phyloP scores from a whole-genome alignment of 2,113 vertebrate genomes.

The Phrynosoma platyrhinos region DNA sequence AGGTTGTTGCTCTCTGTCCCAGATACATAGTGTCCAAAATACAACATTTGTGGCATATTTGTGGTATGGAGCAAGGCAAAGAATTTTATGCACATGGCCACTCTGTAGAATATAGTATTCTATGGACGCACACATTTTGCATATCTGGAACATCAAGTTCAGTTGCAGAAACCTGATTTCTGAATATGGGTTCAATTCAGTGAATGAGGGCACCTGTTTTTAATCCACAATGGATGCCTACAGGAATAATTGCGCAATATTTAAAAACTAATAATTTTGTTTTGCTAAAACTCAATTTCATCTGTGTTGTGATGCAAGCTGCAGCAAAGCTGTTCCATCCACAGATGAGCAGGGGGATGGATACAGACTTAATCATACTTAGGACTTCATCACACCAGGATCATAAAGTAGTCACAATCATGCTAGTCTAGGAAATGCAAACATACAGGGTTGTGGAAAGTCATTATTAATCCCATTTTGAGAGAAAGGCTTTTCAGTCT shows the following conservation, averaged over 20 bases:
- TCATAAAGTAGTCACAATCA: no score
- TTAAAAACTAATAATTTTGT: not conserved
- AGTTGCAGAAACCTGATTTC: not conserved
- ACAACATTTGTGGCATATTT: not conserved
- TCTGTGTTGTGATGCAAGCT: not conserved
- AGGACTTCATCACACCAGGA: no score
- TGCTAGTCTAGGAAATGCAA: no score
- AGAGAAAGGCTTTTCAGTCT: no score
- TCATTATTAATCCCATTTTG: no score
- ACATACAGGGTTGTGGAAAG: no score
- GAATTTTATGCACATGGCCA: no score
- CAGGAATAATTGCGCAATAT: not conserved
- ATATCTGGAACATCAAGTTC: not conserved
- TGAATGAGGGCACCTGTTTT: not conserved
- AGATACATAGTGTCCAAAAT: not conserved
- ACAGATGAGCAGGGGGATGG: not conserved
- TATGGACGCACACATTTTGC: not conserved
- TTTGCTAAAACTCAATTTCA: not conserved
- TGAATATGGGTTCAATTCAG: not conserved
- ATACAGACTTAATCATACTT: not conserved
- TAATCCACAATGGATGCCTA: not conserved
- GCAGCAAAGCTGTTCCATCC: not conserved
- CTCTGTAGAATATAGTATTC: not conserved
- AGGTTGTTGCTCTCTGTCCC: not conserved
- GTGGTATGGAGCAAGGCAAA: not conserved